Percentiles rank a stretch among this genome's conserved stretches.
phyloP scores from a whole-genome alignment of 2,888 invertebrate species.

The Petrolisthes cinctipes region DNA sequence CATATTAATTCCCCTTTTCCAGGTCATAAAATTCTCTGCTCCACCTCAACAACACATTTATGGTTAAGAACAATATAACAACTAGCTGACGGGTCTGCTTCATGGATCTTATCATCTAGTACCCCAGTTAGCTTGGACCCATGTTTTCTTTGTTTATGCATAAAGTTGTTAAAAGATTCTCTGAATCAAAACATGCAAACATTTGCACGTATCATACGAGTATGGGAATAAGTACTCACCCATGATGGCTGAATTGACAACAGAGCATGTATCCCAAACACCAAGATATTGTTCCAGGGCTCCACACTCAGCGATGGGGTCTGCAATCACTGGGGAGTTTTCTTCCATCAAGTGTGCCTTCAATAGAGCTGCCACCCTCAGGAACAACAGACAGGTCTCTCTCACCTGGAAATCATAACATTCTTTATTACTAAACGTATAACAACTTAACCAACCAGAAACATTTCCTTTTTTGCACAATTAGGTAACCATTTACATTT shows the following conservation, averaged over 20 bases:
- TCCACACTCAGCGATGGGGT: conserved; percentile 63
- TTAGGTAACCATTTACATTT: neutral
- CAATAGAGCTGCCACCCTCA: conserved; percentile 85
- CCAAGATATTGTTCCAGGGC: conserved; percentile 59
- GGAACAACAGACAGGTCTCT: conserved; percentile 84
- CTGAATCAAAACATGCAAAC: neutral
- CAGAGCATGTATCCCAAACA: conserved; percentile 61
- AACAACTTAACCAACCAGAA: too few relatives aligned
- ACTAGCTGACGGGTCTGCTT: too few relatives aligned
- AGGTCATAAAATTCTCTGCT: too few relatives aligned
- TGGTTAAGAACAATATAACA: too few relatives aligned
- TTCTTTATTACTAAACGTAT: too few relatives aligned
- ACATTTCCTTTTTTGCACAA: neutral
- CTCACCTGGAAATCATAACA: conserved; percentile 73
- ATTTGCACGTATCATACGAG: neutral
- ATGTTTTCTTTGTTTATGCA: neutral
- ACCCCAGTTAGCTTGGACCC: neutral
- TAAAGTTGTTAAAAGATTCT: neutral
- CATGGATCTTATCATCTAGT: too few relatives aligned
- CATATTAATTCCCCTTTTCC: too few relatives aligned
- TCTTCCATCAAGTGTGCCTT: conserved; percentile 80
- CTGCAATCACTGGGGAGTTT: conserved; percentile 70
- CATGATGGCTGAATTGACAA: conserved; percentile 61
- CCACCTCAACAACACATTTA: too few relatives aligned
- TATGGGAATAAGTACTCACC: conserved; percentile 21